These are phyloP conservation scores for Aporophyla nigra DNA, from an alignment of 2,888 invertebrate genomes.

Conservation along the genomic window DNA sequence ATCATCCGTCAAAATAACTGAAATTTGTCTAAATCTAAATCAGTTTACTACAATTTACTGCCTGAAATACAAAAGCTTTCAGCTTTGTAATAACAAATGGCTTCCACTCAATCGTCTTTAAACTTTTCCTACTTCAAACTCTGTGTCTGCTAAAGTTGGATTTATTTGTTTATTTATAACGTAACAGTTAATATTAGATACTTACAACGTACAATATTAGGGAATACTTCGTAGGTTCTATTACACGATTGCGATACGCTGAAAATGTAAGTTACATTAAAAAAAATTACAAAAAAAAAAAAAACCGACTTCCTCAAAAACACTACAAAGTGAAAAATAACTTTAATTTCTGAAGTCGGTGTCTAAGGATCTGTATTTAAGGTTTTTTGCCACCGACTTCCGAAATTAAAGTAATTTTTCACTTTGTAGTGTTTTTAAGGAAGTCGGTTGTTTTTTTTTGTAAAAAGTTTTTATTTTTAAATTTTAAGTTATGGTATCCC, in stretches of 20 bases:
- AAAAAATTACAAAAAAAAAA: too few relatives aligned
- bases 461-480: too few relatives aligned
- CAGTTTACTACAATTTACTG: not conserved
- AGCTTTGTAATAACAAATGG: constrained; percentile 27
- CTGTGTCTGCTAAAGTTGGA: not conserved
- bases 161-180: constrained; percentile 11
- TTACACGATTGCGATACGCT: not conserved
- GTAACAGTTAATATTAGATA: not conserved
- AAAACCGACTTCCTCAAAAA: too few relatives aligned
- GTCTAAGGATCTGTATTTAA: too few relatives aligned
- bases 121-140: constrained; percentile 11
- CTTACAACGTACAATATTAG: not conserved
- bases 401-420: too few relatives aligned
- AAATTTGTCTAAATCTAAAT: constrained; percentile 24
- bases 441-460: too few relatives aligned
- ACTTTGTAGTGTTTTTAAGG: too few relatives aligned
- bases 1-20: not conserved
- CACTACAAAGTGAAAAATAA: too few relatives aligned
- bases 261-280: too few relatives aligned
- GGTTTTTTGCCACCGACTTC: too few relatives aligned
- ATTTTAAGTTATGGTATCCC: too few relatives aligned
- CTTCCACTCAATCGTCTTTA: constrained; percentile 42
- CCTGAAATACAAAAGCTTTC: constrained; percentile 28
- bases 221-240: not conserved
- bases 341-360: too few relatives aligned